Percentiles rank a stretch among this genome's conserved stretches.
Conservation (phyloP, 2,797 vertebrate species). For the Pseudochromis fuscus region DNA sequence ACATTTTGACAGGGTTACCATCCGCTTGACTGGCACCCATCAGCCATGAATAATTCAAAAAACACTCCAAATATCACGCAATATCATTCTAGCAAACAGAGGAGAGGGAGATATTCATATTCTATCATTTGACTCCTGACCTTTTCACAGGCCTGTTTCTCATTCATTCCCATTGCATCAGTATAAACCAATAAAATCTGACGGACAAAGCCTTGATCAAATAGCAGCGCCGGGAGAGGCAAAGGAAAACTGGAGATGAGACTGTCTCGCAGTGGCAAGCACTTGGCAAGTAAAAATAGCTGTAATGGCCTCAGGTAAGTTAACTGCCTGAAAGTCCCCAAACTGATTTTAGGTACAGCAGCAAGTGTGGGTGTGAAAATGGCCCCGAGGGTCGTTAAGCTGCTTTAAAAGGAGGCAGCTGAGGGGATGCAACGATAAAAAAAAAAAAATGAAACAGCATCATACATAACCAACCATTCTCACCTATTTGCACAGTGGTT, state of each 20-base stretch:
- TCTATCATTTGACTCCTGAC: constrained; percentile 81
- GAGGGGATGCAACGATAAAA: constrained; percentile 62
- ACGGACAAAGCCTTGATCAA: constrained; percentile 81
- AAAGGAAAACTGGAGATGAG: constrained; percentile 65
- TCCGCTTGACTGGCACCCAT: constrained; percentile 58
- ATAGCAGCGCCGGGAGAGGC: constrained; percentile 59
- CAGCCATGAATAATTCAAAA: constrained; percentile 72
- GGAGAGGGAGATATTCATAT: constrained; percentile 72
- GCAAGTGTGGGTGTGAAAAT: constrained; percentile 75
- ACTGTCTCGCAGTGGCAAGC: constrained; percentile 68
- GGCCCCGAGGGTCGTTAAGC: constrained; percentile 75
- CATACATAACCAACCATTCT: constrained; percentile 51
- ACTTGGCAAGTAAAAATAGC: constrained; percentile 79
- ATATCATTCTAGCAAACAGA: constrained; percentile 76
- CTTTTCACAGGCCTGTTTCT: constrained; percentile 77
- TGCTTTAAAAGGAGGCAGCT: constrained; percentile 61
- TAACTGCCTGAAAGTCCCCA: constrained; percentile 75
- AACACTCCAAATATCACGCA: constrained; percentile 72
- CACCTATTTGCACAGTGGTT: constrained; percentile 28
- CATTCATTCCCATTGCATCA: constrained; percentile 71
- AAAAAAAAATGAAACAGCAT: constrained; percentile 53
- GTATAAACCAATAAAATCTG: constrained; percentile 80
- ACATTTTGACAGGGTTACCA: constrained; percentile 55
- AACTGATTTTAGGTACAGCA: constrained; percentile 75
- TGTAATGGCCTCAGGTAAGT: constrained; percentile 76